Evolutionary conservation across 2,888 invertebrate species (phyloP), one percentile per base, ranked within the genome.

Genomic region (Periphyllus acericola): DNA sequence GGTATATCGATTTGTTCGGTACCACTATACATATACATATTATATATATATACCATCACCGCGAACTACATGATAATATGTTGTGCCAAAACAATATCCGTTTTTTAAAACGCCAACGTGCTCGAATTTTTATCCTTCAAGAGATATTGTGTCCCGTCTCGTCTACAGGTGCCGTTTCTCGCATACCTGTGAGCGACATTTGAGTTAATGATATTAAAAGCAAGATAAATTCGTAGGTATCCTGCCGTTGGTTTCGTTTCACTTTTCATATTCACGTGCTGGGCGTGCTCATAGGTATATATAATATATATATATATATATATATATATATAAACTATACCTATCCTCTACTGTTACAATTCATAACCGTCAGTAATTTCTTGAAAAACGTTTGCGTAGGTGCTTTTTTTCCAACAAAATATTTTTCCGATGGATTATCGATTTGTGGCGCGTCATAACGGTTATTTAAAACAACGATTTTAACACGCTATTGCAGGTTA

Each of bases 131-230:
- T 34, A 52, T 72, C 52, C 17, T 72, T 25, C 36, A 34, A 34
- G 34, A 52, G n/a, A 82, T 72, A 2, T 72, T 52, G 72, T 52
- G 32, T 29, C 40, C 14, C 52, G 21, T 71, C 9, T 83, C 72
- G 8, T n/a, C 83, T 83, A 83, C 72, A 83, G 83, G 83, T 74
- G 83, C 14, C 3, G 1, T 36, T n/a, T 8, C n/a, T 14, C 25
- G 0, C 19, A 5, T 14, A 6, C 25, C 52, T 21, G 25, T 2
- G 6, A 29, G 21, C 21, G 5, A 21, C 2, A 32, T 14, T 71
- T 32, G 46, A 32, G 32, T 46, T 71, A 52, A 71, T 60, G 9
- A 29, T 14, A 52, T 9, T 46, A n/a, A 21, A 46, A 82, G 21
- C 32, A n/a, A 36, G 17, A 81, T 29, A 46, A n/a, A 46, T 21